These are phyloP conservation scores for Threskiornis aethiopicus DNA, from an alignment of 2,797 vertebrate species.

Conservation along the genomic window DNA sequence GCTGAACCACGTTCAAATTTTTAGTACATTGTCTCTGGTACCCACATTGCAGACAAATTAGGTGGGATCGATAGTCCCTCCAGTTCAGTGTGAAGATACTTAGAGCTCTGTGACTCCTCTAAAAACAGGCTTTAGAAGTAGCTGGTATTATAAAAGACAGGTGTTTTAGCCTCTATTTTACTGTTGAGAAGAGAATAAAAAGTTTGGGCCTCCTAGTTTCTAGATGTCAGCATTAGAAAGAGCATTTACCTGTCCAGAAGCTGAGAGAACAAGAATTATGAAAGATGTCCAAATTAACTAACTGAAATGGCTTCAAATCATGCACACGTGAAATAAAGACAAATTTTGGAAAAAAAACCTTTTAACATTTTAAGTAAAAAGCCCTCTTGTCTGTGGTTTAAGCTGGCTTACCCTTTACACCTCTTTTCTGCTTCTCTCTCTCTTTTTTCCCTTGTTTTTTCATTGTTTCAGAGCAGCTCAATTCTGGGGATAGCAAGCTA, in stretches of 20 bases:
- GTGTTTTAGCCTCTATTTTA: neutral
- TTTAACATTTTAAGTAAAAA: neutral
- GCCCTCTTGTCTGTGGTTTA: accelerated
- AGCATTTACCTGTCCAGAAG: neutral
- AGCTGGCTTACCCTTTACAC: neutral
- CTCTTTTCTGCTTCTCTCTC: neutral
- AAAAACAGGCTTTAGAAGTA: neutral
- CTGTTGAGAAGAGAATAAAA: neutral
- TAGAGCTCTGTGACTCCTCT: neutral
- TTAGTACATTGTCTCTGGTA: neutral
- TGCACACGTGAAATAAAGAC: neutral
- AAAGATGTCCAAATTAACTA: neutral
- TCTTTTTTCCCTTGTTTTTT: neutral
- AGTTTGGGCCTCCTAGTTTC: neutral
- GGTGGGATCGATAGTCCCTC: neutral
- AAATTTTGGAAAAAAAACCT: neutral
- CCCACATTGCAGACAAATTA: neutral
- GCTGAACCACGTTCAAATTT: neutral
- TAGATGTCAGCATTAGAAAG: neutral
- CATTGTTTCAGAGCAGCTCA: neutral
- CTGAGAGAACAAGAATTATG: neutral
- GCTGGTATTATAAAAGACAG: neutral
- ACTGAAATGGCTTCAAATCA: neutral
- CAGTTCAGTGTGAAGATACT: neutral
- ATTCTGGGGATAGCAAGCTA: neutral